These are phyloP conservation scores for Melanchra persicariae DNA, from an alignment of 2,888 invertebrate species.

Conservation along the genomic window DNA sequence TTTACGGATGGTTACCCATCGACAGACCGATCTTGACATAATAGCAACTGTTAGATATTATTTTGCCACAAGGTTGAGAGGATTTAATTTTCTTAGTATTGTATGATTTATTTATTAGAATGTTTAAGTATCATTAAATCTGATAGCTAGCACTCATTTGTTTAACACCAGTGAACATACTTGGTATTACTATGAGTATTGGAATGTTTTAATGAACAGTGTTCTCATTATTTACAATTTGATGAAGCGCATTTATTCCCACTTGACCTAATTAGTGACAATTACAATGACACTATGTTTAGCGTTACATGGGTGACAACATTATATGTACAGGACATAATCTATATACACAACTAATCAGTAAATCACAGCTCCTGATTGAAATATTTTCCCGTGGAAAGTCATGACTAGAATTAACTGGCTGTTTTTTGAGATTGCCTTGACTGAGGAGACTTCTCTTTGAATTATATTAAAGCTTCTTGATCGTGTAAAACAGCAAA, in stretches of 20 bases:
- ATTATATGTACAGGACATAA: slow-evolving; percentile 66
- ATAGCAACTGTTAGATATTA: no score
- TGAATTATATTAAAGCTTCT: not conserved
- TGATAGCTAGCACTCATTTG: slow-evolving; percentile 20
- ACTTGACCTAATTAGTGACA: slow-evolving; percentile 29
- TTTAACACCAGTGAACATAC: slow-evolving; percentile 43
- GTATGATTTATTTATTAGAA: not conserved
- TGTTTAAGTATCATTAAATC: not conserved
- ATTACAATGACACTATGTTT: slow-evolving; percentile 47
- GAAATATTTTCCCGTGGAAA: slow-evolving; percentile 69
- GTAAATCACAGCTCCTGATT: slow-evolving; percentile 89
- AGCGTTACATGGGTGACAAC: slow-evolving; percentile 41
- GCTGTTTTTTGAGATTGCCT: slow-evolving; percentile 38
- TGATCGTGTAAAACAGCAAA: not conserved
- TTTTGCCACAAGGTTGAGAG: no score
- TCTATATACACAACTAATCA: slow-evolving; percentile 81
- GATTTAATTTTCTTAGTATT: not conserved
- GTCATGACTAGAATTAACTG: slow-evolving; percentile 65
- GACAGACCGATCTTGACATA: no score
- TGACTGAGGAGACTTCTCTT: not conserved
- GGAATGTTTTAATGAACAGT: slow-evolving; percentile 58
- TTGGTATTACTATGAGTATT: slow-evolving; percentile 59
- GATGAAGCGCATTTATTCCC: slow-evolving; percentile 82
- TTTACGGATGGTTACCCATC: no score
- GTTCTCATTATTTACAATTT: slow-evolving; percentile 65